Evolutionary conservation across 2,888 invertebrate species (phyloP).

Genomic region (Cetonia aurata): DNA sequence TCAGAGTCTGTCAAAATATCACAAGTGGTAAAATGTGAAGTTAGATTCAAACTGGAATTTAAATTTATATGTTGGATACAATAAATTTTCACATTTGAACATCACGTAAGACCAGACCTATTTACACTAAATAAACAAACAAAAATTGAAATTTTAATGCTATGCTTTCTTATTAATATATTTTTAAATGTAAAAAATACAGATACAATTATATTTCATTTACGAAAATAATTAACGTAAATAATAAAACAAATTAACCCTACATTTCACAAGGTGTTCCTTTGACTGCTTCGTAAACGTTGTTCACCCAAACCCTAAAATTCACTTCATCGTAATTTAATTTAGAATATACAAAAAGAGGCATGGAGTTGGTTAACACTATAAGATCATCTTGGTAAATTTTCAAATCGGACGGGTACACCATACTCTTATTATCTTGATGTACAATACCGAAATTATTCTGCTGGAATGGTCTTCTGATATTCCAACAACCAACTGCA

Average conservation of each 20-base stretch:
- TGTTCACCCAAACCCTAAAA: slow-evolving; percentile 73
- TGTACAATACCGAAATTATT: slow-evolving; percentile 72
- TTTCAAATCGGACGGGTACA: slow-evolving; percentile 80
- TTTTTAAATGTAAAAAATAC: too few species aligned
- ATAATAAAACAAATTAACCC: background rate
- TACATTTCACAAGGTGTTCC: slow-evolving; percentile 60
- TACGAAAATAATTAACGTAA: too few species aligned
- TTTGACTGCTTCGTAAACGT: slow-evolving; percentile 62
- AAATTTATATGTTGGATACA: too few species aligned
- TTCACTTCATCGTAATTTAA: slow-evolving; percentile 74
- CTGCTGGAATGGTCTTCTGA: slow-evolving; percentile 67
- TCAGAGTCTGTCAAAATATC: too few species aligned
- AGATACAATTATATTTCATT: too few species aligned
- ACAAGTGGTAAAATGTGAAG: too few species aligned
- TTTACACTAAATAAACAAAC: too few species aligned
- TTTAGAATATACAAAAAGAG: slow-evolving; percentile 74
- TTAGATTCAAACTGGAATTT: too few species aligned
- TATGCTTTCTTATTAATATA: too few species aligned
- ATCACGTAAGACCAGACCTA: too few species aligned
- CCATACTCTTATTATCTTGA: slow-evolving; percentile 72
- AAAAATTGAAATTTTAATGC: too few species aligned
- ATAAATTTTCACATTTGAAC: too few species aligned
- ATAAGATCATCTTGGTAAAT: slow-evolving; percentile 75
- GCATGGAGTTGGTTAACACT: slow-evolving; percentile 78
- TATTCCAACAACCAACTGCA: slow-evolving; percentile 83